Percentiles rank a stretch among this genome's conserved stretches.
These are phyloP conservation scores for Rhyacophila brunnea DNA, from an alignment of 1,140 invertebrate genomes.

Conservation along the genomic window DNA sequence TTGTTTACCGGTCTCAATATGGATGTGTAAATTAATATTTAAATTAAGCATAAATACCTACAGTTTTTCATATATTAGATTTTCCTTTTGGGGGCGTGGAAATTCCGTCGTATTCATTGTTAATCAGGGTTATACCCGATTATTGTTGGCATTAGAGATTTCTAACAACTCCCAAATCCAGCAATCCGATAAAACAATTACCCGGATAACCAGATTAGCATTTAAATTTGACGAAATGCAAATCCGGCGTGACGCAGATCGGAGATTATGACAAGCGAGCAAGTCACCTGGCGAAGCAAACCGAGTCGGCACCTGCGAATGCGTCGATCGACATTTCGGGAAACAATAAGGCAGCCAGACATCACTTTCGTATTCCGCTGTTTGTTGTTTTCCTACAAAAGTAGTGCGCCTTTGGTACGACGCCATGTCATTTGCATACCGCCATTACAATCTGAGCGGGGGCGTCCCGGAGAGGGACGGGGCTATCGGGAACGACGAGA, in stretches of 20 bases:
- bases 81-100: not conserved
- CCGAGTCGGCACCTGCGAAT: conserved; percentile 11
- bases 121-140: no score
- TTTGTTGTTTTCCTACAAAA: conserved; percentile 33
- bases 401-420: conserved; percentile 28
- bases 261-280: no score
- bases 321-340: conserved; percentile 11
- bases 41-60: no score
- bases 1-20: not conserved
- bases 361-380: conserved; percentile 29
- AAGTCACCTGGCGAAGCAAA: not conserved
- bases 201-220: no score
- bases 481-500: conserved; percentile 5
- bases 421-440: conserved; percentile 37
- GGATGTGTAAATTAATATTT: not conserved
- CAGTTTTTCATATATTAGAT: no score
- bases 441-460: conserved; percentile 34
- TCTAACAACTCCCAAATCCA: no score
- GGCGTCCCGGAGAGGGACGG: conserved; percentile 19
- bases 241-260: no score
- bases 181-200: no score
- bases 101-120: no score
- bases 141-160: no score
- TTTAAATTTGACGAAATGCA: no score
- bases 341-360: conserved; percentile 28